Percentiles rank a stretch among this genome's conserved stretches.
phyloP scores from a whole-genome alignment of 1,140 invertebrate species.

The Leptoteleia sp. region DNA sequence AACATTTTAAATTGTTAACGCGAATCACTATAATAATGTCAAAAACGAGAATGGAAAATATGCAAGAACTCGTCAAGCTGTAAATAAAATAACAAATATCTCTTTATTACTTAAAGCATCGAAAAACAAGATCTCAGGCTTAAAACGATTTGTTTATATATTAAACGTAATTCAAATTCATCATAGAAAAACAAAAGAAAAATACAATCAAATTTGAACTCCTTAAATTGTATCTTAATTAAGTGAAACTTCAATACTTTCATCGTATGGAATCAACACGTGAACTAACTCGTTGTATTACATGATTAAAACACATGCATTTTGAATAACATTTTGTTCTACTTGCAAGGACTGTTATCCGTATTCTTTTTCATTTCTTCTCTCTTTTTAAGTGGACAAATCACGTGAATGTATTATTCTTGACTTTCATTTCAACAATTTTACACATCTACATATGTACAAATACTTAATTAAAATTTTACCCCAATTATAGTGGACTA shows the following conservation, averaged over 20 bases:
- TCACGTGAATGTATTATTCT: conserved; percentile 29
- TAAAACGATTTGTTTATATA: not conserved
- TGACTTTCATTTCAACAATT: conserved; percentile 37
- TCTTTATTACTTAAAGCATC: conserved; percentile 13
- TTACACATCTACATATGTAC: conserved; percentile 57
- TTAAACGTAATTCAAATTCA: conserved; percentile 5
- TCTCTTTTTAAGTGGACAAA: conserved; percentile 12
- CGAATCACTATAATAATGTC: not conserved
- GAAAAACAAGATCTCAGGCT: conserved; percentile 3
- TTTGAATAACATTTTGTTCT: conserved; percentile 42
- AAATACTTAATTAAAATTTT: conserved; percentile 33
- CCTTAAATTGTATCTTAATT: conserved; percentile 16
- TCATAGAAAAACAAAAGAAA: too few species aligned
- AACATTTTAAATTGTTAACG: not conserved
- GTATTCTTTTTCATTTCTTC: conserved; percentile 4
- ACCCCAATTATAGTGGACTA: conserved; percentile 17
- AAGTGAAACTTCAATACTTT: conserved; percentile 31
- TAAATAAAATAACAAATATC: conserved; percentile 31
- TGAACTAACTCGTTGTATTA: conserved; percentile 29
- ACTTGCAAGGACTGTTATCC: conserved; percentile 26
- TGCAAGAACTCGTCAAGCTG: conserved; percentile 1
- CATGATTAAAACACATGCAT: conserved; percentile 46
- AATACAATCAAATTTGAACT: too few species aligned
- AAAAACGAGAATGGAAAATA: conserved; percentile 2
- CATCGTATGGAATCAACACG: conserved; percentile 49